These are phyloP conservation scores for Euzophera pinguis DNA, from an alignment of 2,888 invertebrate genomes.

Conservation along the genomic window DNA sequence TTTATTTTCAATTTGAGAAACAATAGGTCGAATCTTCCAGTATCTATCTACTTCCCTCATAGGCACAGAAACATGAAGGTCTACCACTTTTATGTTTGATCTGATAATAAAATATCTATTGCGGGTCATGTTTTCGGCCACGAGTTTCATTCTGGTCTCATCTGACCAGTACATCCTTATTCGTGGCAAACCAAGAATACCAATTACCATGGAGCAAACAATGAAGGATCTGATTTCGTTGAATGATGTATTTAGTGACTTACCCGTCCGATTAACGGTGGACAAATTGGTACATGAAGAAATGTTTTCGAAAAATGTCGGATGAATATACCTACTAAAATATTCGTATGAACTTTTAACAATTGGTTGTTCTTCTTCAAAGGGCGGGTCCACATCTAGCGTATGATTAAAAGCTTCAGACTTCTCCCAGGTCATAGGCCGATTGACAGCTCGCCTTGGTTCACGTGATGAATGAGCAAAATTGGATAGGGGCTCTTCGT, in stretches of 20 bases:
- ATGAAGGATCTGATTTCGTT: neutral
- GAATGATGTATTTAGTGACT: neutral
- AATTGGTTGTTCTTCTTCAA: neutral
- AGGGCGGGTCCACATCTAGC: neutral
- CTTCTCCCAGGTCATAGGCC: too few species aligned
- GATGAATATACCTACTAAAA: neutral
- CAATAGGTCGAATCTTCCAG: neutral
- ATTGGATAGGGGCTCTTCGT: neutral
- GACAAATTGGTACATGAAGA: neutral
- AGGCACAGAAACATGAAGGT: neutral
- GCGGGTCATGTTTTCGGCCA: neutral
- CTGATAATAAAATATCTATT: neutral
- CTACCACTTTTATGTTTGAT: neutral
- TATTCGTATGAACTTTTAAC: neutral
- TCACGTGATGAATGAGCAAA: neutral
- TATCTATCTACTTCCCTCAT: neutral
- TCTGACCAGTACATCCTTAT: neutral
- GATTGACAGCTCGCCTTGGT: too few species aligned
- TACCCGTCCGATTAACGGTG: neutral
- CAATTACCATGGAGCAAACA: neutral
- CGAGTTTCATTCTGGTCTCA: neutral
- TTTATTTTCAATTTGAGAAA: constrained; percentile 13
- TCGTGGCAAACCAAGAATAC: neutral
- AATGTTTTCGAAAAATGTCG: neutral
- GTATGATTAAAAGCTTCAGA: too few species aligned